Evolutionary conservation across 2,797 vertebrate species (phyloP).

Genomic region (Xiphorhynchus erythropygius): DNA sequence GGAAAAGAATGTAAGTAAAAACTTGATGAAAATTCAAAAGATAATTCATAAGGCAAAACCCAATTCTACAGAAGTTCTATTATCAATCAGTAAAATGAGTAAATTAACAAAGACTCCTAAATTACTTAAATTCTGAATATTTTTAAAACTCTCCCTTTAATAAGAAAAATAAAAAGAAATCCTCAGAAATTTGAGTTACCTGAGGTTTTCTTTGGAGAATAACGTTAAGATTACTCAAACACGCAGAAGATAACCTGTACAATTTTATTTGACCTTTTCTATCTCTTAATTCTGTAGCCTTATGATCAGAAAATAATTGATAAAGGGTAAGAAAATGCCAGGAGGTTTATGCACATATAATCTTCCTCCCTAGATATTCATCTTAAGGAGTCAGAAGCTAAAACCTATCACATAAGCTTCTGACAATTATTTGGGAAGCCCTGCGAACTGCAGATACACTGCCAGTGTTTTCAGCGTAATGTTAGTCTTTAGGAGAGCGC

Average conservation of each 20-base stretch:
- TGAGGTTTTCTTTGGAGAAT: background rate
- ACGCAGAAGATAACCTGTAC: background rate
- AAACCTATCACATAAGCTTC: background rate
- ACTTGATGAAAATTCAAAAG: background rate
- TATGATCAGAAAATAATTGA: background rate
- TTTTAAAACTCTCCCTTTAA: background rate
- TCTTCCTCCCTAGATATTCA: background rate
- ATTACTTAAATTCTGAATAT: background rate
- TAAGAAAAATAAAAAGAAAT: background rate
- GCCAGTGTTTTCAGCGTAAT: background rate
- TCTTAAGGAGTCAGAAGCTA: background rate
- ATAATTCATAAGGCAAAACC: background rate
- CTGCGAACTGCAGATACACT: background rate
- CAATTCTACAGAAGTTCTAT: background rate
- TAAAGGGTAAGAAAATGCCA: background rate
- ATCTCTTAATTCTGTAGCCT: background rate
- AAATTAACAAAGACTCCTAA: background rate
- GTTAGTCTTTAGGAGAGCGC: background rate
- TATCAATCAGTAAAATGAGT: background rate
- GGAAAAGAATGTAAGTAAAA: background rate
- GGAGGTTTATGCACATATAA: background rate
- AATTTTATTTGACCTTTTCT: background rate
- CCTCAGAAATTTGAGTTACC: background rate
- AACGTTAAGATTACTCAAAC: background rate
- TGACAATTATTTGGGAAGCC: background rate